Conservation (phyloP, 2,888 invertebrate genomes). For the Lathronympha strigana region DNA sequence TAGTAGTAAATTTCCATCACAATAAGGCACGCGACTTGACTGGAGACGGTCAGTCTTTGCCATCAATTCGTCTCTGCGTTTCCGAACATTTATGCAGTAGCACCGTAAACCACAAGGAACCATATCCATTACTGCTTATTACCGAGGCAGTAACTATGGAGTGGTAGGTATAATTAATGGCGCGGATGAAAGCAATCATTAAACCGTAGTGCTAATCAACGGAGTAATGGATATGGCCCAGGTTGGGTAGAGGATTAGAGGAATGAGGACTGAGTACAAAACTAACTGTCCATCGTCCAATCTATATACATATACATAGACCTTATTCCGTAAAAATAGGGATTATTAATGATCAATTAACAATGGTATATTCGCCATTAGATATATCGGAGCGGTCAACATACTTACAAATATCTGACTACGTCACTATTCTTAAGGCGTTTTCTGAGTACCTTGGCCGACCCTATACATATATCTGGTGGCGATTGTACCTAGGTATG, state of each 20-base stretch:
- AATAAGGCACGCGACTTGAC: not conserved
- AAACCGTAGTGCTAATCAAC: conserved; percentile 73
- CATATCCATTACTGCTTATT: conserved; percentile 65
- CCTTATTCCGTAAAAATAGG: not conserved
- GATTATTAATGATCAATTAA: no score
- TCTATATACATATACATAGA: not conserved
- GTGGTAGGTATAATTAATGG: conserved; percentile 64
- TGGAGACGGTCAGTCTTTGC: not conserved
- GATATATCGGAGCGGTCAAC: no score
- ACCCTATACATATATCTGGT: no score
- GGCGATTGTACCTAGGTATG: no score
- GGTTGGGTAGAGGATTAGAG: conserved; percentile 22
- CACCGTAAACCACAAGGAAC: conserved; percentile 49
- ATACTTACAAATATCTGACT: no score
- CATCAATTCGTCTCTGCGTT: not conserved
- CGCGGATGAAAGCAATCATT: conserved; percentile 69
- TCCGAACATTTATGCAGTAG: conserved; percentile 30
- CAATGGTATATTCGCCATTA: no score
- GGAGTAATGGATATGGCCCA: conserved; percentile 57
- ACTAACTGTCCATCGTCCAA: not conserved
- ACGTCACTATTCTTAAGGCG: no score
- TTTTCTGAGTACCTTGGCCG: no score
- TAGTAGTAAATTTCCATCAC: not conserved
- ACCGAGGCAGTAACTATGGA: conserved; percentile 55
- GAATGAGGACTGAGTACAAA: not conserved